A percentile compares a stretch with the other conserved stretches of the same genome.
These are phyloP conservation scores for Zaprionus lineosus DNA, from an alignment of 2,888 invertebrate species.

Conservation along the genomic window DNA sequence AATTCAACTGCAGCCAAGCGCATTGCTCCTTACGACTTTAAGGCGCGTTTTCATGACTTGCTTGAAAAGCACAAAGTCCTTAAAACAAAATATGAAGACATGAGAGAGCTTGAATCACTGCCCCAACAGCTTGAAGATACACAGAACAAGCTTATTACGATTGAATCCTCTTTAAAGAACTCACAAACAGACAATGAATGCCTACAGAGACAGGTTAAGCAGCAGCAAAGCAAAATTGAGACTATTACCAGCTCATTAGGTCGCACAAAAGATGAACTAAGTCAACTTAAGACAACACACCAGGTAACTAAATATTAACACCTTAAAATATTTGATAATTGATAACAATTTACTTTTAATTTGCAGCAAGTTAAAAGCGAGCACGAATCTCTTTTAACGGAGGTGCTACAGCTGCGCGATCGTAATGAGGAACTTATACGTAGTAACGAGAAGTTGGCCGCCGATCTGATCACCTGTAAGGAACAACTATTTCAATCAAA, in stretches of 20 bases:
- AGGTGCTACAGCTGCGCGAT: conserved; percentile 71
- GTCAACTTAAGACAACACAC: conserved; percentile 63
- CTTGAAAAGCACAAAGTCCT: conserved; percentile 85
- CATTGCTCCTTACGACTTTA: conserved; percentile 86
- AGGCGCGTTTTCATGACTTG: conserved; percentile 86
- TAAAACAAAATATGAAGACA: conserved; percentile 84
- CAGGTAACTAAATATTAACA: conserved; percentile 56
- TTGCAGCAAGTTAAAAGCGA: conserved; percentile 69
- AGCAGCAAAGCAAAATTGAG: conserved; percentile 73
- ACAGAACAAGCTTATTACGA: conserved; percentile 74
- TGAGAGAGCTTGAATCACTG: conserved; percentile 84
- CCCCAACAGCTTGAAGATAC: conserved; percentile 84
- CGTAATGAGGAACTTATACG: conserved; percentile 61
- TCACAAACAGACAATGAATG: conserved; percentile 72
- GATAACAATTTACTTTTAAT: background rate
- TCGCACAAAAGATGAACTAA: conserved; percentile 73
- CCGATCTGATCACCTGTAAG: conserved; percentile 66
- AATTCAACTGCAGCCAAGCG: conserved; percentile 82
- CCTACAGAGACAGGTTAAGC: conserved; percentile 72
- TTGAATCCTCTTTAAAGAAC: conserved; percentile 73
- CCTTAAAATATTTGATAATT: background rate
- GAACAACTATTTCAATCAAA: conserved; percentile 82
- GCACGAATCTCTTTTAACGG: conserved; percentile 59
- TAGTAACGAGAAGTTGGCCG: conserved; percentile 64
- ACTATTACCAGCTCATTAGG: conserved; percentile 69